A percentile compares a stretch with the other conserved stretches of the same genome.
Conservation (phyloP, 2,113 vertebrate genomes). For the Otocyon megalotis region DNA sequence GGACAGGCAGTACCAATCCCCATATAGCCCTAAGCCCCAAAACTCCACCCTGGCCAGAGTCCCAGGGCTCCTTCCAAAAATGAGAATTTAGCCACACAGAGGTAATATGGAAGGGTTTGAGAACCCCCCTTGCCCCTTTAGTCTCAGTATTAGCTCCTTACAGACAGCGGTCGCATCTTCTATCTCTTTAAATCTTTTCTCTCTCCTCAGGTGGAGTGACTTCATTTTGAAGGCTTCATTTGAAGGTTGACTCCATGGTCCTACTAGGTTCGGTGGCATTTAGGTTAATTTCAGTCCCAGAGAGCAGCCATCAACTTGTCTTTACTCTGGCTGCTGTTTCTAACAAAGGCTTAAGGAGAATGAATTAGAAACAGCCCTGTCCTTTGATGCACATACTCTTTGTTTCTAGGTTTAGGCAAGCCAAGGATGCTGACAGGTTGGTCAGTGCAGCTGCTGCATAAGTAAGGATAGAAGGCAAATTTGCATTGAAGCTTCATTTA, state of each 20-base stretch:
- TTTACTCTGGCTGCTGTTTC: background rate
- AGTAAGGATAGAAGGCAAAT: background rate
- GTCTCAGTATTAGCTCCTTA: background rate
- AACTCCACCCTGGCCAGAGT: background rate
- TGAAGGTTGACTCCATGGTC: background rate
- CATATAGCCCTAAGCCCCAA: background rate
- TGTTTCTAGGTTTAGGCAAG: constrained; percentile 26
- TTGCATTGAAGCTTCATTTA: background rate
- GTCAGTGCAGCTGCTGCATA: background rate
- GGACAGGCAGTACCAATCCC: too few species aligned
- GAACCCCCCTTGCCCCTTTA: background rate
- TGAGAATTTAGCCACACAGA: background rate
- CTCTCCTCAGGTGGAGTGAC: background rate
- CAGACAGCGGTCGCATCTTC: background rate
- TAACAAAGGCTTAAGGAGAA: constrained; percentile 12
- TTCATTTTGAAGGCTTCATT: constrained; percentile 31
- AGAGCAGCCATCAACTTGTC: background rate
- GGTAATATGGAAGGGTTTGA: background rate
- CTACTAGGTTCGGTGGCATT: background rate
- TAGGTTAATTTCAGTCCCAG: background rate
- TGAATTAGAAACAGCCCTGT: constrained; percentile 5
- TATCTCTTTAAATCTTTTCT: background rate
- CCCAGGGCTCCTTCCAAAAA: background rate
- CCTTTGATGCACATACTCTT: background rate
- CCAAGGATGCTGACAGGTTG: background rate